Conservation (phyloP, 2,888 invertebrate genomes). For the Drosophila kuntzei region DNA sequence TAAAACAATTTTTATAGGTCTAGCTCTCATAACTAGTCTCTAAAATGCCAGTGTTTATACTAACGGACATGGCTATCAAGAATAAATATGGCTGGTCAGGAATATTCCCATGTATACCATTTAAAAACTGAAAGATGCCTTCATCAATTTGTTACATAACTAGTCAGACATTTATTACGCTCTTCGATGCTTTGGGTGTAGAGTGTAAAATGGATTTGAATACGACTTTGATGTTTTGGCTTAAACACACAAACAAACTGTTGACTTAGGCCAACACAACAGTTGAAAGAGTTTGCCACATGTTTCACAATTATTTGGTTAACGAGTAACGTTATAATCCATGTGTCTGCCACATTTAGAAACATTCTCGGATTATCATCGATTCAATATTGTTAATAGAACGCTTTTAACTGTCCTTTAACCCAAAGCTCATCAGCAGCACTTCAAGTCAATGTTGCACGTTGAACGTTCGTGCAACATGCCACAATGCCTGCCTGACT, state of each 20-base stretch:
- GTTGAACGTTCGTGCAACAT: conserved; percentile 28
- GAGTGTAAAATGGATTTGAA: neutral
- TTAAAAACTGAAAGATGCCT: neutral
- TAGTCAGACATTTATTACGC: neutral
- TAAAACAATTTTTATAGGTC: no score
- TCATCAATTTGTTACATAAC: neutral
- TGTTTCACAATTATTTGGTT: conserved; percentile 69
- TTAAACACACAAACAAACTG: conserved; percentile 59
- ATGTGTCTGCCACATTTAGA: conserved; percentile 17
- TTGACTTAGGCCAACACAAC: conserved; percentile 53
- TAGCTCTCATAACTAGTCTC: no score
- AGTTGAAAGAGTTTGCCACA: conserved; percentile 34
- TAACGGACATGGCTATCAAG: no score
- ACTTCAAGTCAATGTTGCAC: conserved; percentile 22
- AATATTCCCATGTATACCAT: no score
- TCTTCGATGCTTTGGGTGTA: neutral
- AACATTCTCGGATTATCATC: conserved; percentile 24
- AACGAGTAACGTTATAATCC: conserved; percentile 39
- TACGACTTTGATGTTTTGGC: conserved; percentile 62
- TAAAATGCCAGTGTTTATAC: no score
- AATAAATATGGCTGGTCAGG: no score
- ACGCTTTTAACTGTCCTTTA: conserved; percentile 24
- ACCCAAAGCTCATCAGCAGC: conserved; percentile 11
- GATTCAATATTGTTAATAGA: conserved; percentile 47
- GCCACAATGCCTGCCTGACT: conserved; percentile 5